Evolutionary conservation across 2,797 vertebrate genomes (phyloP).

Genomic region (Furcifer pardalis): DNA sequence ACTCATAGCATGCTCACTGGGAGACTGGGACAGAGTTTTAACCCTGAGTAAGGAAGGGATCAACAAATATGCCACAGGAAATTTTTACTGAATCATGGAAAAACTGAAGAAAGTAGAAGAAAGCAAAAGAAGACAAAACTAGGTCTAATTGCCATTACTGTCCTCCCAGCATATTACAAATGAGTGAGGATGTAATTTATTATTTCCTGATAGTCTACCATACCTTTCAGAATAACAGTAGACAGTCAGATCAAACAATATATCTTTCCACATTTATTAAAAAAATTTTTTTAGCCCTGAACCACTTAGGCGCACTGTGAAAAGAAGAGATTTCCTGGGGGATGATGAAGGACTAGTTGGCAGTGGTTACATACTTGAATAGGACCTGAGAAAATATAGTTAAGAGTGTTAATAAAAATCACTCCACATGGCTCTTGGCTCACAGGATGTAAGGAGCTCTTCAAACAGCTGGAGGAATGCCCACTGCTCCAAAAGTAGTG

Average conservation of each 20-base stretch:
- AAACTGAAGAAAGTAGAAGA: not conserved
- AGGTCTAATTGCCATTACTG: not conserved
- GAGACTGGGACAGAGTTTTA: too few relatives aligned
- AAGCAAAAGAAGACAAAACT: not conserved
- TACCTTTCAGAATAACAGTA: not conserved
- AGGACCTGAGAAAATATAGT: not conserved
- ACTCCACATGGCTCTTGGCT: slow-evolving; percentile 22
- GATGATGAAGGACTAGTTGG: slow-evolving; percentile 29
- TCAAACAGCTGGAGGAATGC: slow-evolving; percentile 28
- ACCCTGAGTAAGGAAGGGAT: too few relatives aligned
- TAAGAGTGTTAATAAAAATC: slow-evolving; percentile 31
- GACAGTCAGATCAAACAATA: not conserved
- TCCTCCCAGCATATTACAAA: not conserved
- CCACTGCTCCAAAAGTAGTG: not conserved
- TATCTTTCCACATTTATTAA: too few relatives aligned
- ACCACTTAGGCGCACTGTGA: not conserved
- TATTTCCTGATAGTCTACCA: not conserved
- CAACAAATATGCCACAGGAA: too few relatives aligned
- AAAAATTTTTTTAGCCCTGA: slow-evolving; percentile 2
- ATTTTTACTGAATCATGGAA: too few relatives aligned
- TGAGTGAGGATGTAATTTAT: not conserved
- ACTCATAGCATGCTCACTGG: too few relatives aligned
- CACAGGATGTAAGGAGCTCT: slow-evolving; percentile 8
- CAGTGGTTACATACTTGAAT: slow-evolving; percentile 4
- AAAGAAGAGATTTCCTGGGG: slow-evolving; percentile 17